Evolutionary conservation across 2,113 vertebrate genomes (phyloP).

Genomic region (Clarias macrocephalus): DNA sequence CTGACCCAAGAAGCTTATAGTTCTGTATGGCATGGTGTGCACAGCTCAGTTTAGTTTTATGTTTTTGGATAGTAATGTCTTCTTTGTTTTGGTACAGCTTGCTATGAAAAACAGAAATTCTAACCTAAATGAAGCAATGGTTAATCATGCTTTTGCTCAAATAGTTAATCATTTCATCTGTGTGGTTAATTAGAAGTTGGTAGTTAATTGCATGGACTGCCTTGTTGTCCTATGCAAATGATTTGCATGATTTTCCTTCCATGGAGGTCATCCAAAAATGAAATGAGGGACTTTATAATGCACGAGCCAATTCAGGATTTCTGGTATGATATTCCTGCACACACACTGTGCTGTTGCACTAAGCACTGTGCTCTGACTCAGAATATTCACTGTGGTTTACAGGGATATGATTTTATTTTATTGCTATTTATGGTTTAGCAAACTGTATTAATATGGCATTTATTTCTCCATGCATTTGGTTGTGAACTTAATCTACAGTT

Average conservation of each 20-base stretch:
- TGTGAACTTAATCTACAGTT: background rate
- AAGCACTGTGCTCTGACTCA: background rate
- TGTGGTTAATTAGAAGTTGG: background rate
- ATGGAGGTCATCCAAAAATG: constrained; percentile 15
- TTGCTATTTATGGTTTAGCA: background rate
- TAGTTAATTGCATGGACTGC: background rate
- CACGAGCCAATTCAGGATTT: background rate
- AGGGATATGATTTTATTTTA: background rate
- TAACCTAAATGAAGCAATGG: background rate
- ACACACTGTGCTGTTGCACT: background rate
- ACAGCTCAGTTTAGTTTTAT: background rate
- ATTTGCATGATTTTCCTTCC: background rate
- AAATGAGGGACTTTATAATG: background rate
- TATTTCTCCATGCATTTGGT: background rate
- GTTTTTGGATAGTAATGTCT: background rate
- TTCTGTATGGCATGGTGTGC: background rate
- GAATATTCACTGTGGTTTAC: background rate
- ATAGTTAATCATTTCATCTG: background rate
- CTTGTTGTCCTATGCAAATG: background rate
- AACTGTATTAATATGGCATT: background rate
- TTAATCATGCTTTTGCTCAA: background rate
- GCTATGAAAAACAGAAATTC: background rate
- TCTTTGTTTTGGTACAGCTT: background rate
- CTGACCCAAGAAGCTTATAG: background rate
- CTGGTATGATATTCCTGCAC: background rate